These are phyloP conservation scores for Dermolepida albohirtum DNA, from an alignment of 2,888 invertebrate species.

Conservation along the genomic window DNA sequence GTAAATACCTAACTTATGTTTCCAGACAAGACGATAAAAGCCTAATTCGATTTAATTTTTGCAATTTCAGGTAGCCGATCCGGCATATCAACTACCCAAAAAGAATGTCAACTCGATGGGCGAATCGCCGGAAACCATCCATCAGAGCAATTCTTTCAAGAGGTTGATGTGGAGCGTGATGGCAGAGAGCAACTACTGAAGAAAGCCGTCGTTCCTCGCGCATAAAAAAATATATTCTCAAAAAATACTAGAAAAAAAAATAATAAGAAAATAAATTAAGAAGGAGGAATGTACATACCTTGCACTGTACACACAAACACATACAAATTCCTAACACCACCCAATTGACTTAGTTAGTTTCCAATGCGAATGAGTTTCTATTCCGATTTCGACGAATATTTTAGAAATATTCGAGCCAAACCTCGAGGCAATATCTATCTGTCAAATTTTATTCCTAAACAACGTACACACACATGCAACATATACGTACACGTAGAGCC, in stretches of 20 bases:
- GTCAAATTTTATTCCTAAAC: constrained; percentile 46
- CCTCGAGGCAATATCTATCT: constrained; percentile 42
- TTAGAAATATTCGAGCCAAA: constrained; percentile 58
- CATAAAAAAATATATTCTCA: background rate
- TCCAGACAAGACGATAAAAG: too few species aligned
- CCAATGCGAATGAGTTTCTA: constrained; percentile 35
- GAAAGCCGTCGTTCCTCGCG: too few species aligned
- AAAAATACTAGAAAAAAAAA: constrained; percentile 26
- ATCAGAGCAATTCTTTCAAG: constrained; percentile 92
- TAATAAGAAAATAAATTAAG: constrained; percentile 21
- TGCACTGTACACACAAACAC: too few species aligned
- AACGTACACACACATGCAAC: constrained; percentile 44
- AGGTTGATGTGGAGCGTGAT: constrained; percentile 92
- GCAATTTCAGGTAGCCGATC: constrained; percentile 59
- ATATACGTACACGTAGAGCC: constrained; percentile 61
- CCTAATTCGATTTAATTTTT: constrained; percentile 3
- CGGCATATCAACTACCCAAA: constrained; percentile 50
- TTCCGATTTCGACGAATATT: constrained; percentile 55
- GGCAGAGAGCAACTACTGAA: constrained; percentile 74
- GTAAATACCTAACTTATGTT: too few species aligned
- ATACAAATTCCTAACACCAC: constrained; percentile 12
- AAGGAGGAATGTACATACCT: constrained; percentile 24
- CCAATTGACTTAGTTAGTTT: too few species aligned
- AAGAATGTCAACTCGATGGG: constrained; percentile 72
- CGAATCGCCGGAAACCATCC: constrained; percentile 82